Conservation (phyloP, 1,140 invertebrate genomes). For the Eriocheir sinensis region DNA sequence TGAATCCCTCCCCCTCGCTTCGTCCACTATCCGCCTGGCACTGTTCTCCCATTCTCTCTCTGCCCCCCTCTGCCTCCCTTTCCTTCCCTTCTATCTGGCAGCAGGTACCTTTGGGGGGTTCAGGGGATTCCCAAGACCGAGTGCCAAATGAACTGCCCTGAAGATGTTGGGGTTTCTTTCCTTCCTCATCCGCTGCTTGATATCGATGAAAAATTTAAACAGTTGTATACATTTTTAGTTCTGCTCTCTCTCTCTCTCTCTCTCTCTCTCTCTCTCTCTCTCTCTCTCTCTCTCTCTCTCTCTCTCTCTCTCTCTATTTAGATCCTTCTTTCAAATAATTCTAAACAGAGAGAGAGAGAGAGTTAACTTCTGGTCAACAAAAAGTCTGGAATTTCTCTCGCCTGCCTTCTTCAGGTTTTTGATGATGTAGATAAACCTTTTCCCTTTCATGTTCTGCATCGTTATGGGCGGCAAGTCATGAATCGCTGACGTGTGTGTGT, state of each 20-base stretch:
- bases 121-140: not conserved
- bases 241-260: not conserved
- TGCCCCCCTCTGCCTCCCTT: not conserved
- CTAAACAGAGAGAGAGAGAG: too few species aligned
- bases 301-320: too few species aligned
- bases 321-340: too few species aligned
- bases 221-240: not conserved
- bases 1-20: not conserved
- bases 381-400: too few species aligned
- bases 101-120: not conserved
- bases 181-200: not conserved
- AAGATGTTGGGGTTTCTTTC: not conserved
- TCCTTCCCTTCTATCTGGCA: constrained; percentile 34
- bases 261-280: not conserved
- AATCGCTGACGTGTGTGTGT: not conserved
- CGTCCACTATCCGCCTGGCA: not conserved
- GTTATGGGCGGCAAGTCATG: not conserved
- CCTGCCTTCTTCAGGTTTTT: too few species aligned
- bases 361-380: too few species aligned
- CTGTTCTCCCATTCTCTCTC: not conserved
- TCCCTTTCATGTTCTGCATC: too few species aligned
- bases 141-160: constrained; percentile 10
- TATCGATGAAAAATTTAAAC: not conserved
- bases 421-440: too few species aligned
- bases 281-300: too few species aligned